Base-by-base conservation (phyloP, 2,888 invertebrate genomes). In the Cerastis rubricosa region DNA sequence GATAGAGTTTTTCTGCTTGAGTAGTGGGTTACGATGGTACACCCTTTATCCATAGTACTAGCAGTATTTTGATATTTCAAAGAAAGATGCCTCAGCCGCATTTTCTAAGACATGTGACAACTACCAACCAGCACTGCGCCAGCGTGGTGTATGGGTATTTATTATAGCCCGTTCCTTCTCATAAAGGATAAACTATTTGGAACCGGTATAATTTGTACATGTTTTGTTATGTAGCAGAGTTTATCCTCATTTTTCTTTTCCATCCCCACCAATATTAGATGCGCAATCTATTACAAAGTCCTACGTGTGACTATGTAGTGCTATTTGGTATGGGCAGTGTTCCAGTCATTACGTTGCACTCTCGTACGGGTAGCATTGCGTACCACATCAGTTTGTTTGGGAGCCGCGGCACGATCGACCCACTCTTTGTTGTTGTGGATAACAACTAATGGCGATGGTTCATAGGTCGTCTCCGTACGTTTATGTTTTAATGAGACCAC, bases 361-460 rank as follows among this genome's bases (percentile, higher is more conserved):
- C 71, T 73, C 47, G 64, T 70, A 65, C 74, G 73, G 66, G 35
- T 68, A 74, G 54, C 51, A 19, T 75, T 76, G 71, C 71, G 66
- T 43, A 59, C 69, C 66, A 74, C 70, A 77, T 72, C 76, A 74
- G 78, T 68, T 74, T 69, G 73, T 76, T 86, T 85, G 81, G 76
- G 49, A 86, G 69, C 81, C 61, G n/a, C 61, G 65, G 78, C 87
- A 87, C 87, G 87, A 85, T 71, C 61, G 87, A 85, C 87, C 87
- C 64, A 84, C 64, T 75, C 75, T 76, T 45, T 71, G 74, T 73
- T 71, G 76, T 67, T 75, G 77, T 67, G 77, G 29, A 76, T 80
- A 82, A 77, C 83, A 80, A 84, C 69, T 67, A 77, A 85, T 81
- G 78, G 69, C 74, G 63, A 22, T 29, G 35, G 75, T 76, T 76